phyloP scores from a whole-genome alignment of 2,797 vertebrate species.

The Taenioides sp. region DNA sequence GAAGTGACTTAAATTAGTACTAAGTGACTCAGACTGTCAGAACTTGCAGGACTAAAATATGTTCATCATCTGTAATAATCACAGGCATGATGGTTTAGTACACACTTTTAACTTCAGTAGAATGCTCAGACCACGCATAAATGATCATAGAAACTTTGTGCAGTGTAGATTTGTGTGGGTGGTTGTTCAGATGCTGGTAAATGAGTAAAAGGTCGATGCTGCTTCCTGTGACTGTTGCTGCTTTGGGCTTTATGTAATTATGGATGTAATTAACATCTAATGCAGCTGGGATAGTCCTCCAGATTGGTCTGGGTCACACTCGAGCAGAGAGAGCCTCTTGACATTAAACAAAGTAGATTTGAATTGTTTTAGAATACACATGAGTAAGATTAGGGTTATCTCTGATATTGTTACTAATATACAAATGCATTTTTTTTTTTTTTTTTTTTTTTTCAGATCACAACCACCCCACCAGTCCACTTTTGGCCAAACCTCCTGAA shows the following conservation, averaged over 20 bases:
- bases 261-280: background rate
- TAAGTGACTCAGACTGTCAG: too few species aligned
- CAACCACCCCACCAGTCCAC: conserved; percentile 91
- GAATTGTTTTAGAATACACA: background rate
- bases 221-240: conserved; percentile 1
- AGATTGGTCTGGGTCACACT: background rate
- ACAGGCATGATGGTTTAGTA: too few species aligned
- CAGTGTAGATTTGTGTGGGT: background rate
- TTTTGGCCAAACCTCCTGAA: conserved; percentile 89
- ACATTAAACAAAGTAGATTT: background rate
- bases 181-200: background rate
- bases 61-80: too few species aligned
- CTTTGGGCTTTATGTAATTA: conserved; percentile 6
- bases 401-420: background rate
- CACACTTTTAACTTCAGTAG: too few species aligned
- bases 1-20: too few species aligned
- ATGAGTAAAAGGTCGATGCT: background rate
- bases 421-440: too few species aligned
- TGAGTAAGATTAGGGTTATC: background rate
- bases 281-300: background rate
- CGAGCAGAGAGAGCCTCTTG: background rate
- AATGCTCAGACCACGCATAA: background rate
- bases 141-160: background rate
- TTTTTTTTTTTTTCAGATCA: conserved; percentile 77
- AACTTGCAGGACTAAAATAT: too few species aligned